Conservation (phyloP, 2,888 invertebrate species). For the Pseudococcus jackbeardsleyi region DNA sequence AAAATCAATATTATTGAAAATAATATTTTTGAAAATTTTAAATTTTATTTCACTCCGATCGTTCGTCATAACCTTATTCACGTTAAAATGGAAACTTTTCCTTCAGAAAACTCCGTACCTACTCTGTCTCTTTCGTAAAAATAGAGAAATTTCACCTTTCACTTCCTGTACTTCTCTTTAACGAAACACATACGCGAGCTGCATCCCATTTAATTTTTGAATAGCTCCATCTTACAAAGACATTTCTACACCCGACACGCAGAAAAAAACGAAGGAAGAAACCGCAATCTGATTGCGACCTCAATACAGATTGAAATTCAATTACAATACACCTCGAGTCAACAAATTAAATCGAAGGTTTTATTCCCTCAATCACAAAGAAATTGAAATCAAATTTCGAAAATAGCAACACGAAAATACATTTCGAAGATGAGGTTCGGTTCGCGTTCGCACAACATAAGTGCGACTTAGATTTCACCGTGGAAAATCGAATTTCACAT, state of each 20-base stretch:
- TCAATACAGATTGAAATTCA: not conserved
- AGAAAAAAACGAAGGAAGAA: not conserved
- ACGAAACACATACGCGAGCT: not conserved
- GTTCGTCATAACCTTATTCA: too few relatives aligned
- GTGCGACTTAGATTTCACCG: not conserved
- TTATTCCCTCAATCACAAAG: not conserved
- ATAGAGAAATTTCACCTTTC: too few relatives aligned
- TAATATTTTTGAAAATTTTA: too few relatives aligned
- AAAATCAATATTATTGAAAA: too few relatives aligned
- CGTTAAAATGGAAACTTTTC: too few relatives aligned
- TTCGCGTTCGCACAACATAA: not conserved
- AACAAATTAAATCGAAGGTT: constrained; percentile 31
- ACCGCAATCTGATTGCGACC: not conserved
- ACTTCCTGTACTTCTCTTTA: too few relatives aligned
- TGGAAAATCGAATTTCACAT: constrained; percentile 37
- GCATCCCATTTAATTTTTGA: not conserved
- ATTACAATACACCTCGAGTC: constrained; percentile 34
- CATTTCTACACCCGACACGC: not conserved
- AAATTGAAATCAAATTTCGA: constrained; percentile 37
- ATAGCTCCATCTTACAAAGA: constrained; percentile 5
- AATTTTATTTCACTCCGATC: too few relatives aligned
- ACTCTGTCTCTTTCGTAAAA: too few relatives aligned
- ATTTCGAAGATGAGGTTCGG: not conserved
- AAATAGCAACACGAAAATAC: constrained; percentile 35
- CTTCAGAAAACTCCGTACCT: too few relatives aligned